phyloP scores from a whole-genome alignment of 2,797 vertebrate species.

The Onychomys arenicola region DNA sequence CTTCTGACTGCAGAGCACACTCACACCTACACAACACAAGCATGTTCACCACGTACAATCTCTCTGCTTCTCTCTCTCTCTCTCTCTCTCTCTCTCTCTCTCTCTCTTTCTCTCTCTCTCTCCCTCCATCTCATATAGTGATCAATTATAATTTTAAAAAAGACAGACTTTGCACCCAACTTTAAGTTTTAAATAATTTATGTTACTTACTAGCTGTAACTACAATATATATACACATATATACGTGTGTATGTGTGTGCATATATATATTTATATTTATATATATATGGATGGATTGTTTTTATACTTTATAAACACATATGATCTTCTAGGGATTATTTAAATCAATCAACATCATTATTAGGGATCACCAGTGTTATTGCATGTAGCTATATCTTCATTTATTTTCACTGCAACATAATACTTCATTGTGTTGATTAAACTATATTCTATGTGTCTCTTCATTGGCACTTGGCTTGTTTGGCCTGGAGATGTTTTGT shows the following conservation, averaged over 20 bases:
- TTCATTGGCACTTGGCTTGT: background rate
- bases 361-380: background rate
- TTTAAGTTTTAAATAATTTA: background rate
- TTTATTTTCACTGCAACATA: background rate
- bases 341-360: background rate
- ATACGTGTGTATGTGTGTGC: background rate
- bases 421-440: background rate
- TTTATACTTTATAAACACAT: background rate
- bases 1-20: background rate
- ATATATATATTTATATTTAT: rapidly evolving
- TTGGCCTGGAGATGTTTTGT: constrained; percentile 9
- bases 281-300: background rate
- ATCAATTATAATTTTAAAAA: background rate
- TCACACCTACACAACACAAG: background rate
- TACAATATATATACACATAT: background rate
- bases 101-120: background rate
- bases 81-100: background rate
- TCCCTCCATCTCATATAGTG: background rate
- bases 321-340: background rate
- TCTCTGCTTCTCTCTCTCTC: background rate
- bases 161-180: background rate
- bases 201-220: background rate
- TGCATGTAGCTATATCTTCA: background rate
- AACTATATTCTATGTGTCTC: background rate
- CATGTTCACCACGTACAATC: background rate